phyloP scores from a whole-genome alignment of 2,888 invertebrate species.

The Orthosia incerta region DNA sequence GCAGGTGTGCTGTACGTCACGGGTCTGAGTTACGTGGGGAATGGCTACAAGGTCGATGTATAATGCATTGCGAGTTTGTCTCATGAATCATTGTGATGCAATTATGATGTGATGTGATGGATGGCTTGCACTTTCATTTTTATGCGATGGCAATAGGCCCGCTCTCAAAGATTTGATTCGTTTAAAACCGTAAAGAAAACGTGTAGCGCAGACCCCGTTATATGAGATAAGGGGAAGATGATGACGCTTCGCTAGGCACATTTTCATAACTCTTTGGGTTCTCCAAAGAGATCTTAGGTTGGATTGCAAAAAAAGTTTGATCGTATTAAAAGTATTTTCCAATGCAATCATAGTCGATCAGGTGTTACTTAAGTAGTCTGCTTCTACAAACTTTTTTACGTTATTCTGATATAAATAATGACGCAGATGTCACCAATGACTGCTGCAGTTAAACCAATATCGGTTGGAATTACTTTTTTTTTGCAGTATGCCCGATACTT shows the following conservation, averaged over 20 bases:
- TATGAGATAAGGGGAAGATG: too few species aligned
- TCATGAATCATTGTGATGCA: constrained; percentile 49
- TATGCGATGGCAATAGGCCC: not conserved
- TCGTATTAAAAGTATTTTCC: constrained; percentile 21
- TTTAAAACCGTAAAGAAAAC: not conserved
- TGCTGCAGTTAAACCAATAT: constrained; percentile 9
- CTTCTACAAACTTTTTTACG: constrained; percentile 22
- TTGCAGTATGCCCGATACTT: too few species aligned
- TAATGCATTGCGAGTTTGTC: constrained; percentile 52
- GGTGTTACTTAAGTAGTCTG: constrained; percentile 14
- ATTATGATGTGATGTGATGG: constrained; percentile 29
- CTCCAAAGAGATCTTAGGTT: not conserved
- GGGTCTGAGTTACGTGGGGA: constrained; percentile 46
- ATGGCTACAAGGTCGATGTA: constrained; percentile 59
- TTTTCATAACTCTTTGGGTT: not conserved
- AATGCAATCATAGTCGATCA: constrained; percentile 27
- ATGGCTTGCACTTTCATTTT: not conserved
- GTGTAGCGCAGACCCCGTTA: not conserved
- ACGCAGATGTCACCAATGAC: constrained; percentile 41
- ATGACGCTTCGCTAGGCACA: not conserved
- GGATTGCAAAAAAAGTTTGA: not conserved
- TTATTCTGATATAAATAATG: constrained; percentile 13
- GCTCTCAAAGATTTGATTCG: not conserved
- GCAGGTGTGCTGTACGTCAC: constrained; percentile 59
- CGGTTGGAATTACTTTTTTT: not conserved